These are phyloP conservation scores for Taxidea taxus DNA, from an alignment of 2,113 vertebrate genomes.

Conservation along the genomic window DNA sequence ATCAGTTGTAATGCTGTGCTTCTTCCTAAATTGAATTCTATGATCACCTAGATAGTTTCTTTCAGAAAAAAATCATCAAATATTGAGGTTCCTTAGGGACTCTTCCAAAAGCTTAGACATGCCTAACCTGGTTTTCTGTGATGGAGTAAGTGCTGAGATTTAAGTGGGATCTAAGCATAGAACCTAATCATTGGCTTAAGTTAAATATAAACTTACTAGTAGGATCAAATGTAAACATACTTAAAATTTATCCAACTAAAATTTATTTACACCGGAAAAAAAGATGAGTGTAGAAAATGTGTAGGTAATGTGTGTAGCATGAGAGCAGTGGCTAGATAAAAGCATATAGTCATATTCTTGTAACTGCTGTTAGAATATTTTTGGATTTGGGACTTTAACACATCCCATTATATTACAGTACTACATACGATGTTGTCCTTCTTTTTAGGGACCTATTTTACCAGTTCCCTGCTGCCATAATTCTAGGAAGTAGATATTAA, in stretches of 20 bases:
- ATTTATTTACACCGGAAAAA: background rate
- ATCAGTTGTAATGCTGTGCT: background rate
- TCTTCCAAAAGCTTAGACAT: constrained; percentile 7
- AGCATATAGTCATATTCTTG: background rate
- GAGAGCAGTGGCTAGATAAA: background rate
- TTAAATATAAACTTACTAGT: constrained; percentile 46
- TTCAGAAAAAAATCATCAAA: constrained; percentile 21
- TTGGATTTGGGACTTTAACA: background rate
- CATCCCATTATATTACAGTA: background rate
- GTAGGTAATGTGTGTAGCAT: background rate
- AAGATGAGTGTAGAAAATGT: background rate
- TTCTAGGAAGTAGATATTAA: constrained; percentile 23
- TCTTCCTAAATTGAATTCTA: constrained; percentile 27
- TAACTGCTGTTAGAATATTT: background rate
- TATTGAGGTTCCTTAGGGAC: background rate
- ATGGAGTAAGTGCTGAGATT: constrained; percentile 3
- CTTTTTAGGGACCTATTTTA: constrained; percentile 26
- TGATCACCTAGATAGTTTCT: constrained; percentile 20
- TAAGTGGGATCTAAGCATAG: background rate
- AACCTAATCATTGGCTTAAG: background rate
- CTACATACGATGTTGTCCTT: background rate
- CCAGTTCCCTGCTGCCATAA: background rate
- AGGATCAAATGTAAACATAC: background rate
- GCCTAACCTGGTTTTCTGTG: background rate
- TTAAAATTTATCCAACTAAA: constrained; percentile 23